Conservation (phyloP, 2,797 vertebrate species). For the Mus spretus region DNA sequence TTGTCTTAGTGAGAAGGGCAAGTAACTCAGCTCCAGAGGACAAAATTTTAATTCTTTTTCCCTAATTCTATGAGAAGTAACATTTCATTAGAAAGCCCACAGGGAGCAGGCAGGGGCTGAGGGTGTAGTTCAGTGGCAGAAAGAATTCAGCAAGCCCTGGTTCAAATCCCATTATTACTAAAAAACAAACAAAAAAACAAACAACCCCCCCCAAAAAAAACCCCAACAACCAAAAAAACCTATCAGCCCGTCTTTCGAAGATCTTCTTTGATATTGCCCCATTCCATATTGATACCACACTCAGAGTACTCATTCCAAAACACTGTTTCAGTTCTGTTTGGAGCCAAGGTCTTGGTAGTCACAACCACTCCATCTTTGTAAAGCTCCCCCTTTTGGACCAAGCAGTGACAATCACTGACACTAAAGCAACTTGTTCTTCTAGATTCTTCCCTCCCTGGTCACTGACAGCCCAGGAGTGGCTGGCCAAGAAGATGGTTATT, state of each 20-base stretch:
- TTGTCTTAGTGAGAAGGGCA: background rate
- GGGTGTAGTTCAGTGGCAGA: too few relatives aligned
- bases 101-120: background rate
- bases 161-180: background rate
- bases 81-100: background rate
- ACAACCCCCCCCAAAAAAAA: too few relatives aligned
- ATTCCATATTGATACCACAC: background rate
- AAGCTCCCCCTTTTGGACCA: background rate
- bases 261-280: background rate
- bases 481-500: background rate
- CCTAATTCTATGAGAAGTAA: background rate
- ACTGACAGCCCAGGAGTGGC: background rate
- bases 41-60: background rate
- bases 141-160: background rate
- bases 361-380: background rate
- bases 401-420: background rate
- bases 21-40: background rate
- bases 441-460: background rate
- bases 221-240: too few relatives aligned
- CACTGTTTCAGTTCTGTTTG: background rate
- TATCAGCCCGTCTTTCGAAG: background rate
- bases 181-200: background rate
- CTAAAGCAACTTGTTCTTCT: background rate
- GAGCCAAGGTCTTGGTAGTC: background rate
- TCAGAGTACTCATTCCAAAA: background rate